A percentile compares a stretch with the other conserved stretches of the same genome.
phyloP scores from a whole-genome alignment of 1,140 invertebrate species.

The Neodiprion lecontei region DNA sequence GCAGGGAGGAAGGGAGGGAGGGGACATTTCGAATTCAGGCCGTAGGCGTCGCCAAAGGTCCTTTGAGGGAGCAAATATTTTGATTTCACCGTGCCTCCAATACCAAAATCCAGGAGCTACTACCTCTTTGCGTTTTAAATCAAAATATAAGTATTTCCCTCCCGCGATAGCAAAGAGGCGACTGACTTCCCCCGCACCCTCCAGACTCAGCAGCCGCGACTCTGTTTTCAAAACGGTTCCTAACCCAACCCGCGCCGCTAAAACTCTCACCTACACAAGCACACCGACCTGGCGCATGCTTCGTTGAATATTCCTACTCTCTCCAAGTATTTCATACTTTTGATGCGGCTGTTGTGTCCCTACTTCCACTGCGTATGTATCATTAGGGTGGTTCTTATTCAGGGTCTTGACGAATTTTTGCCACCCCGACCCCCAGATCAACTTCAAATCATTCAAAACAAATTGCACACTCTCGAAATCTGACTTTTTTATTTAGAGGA shows the following conservation, averaged over 20 bases:
- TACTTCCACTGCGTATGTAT: no score
- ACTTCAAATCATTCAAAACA: no score
- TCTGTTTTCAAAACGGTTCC: slow-evolving; percentile 4
- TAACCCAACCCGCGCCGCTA: not conserved
- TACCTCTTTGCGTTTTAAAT: slow-evolving; percentile 7
- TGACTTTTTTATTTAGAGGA: no score
- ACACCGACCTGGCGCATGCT: no score
- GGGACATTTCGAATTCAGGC: not conserved
- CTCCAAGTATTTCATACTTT: no score
- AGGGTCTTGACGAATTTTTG: no score
- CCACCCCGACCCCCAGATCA: no score
- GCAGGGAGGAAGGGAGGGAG: no score
- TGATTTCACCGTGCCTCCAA: slow-evolving; percentile 4
- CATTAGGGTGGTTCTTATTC: no score
- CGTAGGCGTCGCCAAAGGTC: slow-evolving; percentile 3
- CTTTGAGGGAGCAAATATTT: slow-evolving; percentile 5
- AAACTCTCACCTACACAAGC: not conserved
- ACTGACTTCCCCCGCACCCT: not conserved
- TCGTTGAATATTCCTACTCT: no score
- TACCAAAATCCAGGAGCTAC: not conserved
- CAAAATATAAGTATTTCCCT: not conserved
- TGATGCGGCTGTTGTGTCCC: no score
- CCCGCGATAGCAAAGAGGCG: not conserved
- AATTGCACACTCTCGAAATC: no score
- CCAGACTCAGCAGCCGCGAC: not conserved